Base-by-base conservation (phyloP, 1,140 invertebrate genomes). In the Hyles vespertilio region DNA sequence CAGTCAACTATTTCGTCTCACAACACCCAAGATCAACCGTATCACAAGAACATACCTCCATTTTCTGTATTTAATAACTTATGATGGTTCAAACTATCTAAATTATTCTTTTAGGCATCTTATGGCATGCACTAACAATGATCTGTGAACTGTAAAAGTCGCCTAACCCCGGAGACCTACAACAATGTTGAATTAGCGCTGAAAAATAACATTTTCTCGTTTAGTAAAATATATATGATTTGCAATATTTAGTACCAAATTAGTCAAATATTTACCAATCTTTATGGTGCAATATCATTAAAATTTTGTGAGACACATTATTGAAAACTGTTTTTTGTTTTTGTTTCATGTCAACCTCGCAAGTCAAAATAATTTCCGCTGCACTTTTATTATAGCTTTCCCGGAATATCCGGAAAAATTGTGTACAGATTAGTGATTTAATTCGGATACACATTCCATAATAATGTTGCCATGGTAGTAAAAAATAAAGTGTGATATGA, bases 271-370 rank as follows among this genome's bases (percentile, higher is more conserved):
- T 58, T 55, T 56, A 67, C 56, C 59, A 64, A 69, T 68, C 56
- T 70, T 66, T 68, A 56, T 70, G 68, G 61, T 72, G 55, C 62
- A 72, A 76, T 74, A 78, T 80, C 72, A 76, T 77, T 74, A 79
- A 81, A 77, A 81, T 77, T 82, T 84, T 83, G 71, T 69, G 61
- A 72, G 59, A 74, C 70, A 75, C 73, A 79, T 77, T 74, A 71
- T 78, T 65, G 72, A 61, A 74, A 79, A 79, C 74, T 79, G 74
- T 80, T 84, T 81, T 82, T 80, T 81, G 72, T 79, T 81, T 84
- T 80, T 81, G 65, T 74, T 74, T 72, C 60, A 68, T 73, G 69
- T 70, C 70, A 71, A 55, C 51, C 56, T 33, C 34, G 51, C 48
- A 51, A 61, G 55, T 69, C 60, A 64, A 67, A 59, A 51, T 54